Evolutionary conservation across 2,888 invertebrate species (phyloP).

Genomic region (Hirtodrosophila trivittata): DNA sequence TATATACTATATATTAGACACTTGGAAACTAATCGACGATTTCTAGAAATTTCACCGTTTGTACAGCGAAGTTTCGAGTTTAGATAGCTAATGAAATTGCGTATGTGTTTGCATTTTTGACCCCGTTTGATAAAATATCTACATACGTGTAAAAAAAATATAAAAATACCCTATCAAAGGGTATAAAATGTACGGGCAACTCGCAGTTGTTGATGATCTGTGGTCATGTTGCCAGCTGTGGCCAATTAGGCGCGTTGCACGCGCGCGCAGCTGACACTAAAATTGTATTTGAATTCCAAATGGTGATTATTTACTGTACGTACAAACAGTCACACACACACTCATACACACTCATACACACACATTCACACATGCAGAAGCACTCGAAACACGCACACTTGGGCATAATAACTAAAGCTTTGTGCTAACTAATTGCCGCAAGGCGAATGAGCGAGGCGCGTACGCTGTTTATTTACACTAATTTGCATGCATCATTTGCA

Average conservation of each 20-base stretch:
- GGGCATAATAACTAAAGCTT: constrained; percentile 72
- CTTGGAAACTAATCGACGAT: no score
- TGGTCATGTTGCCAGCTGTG: constrained; percentile 22
- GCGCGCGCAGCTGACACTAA: constrained; percentile 38
- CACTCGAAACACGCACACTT: constrained; percentile 51
- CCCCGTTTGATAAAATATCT: no score
- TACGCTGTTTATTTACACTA: constrained; percentile 65
- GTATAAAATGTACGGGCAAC: background rate
- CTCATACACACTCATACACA: background rate
- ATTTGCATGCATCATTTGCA: constrained; percentile 73
- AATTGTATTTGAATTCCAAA: constrained; percentile 72
- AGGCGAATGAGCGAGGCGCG: constrained; percentile 48
- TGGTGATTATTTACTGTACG: constrained; percentile 63
- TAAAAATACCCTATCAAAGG: background rate
- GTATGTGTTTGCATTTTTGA: no score
- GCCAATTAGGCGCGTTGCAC: constrained; percentile 59
- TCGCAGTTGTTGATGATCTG: constrained; percentile 27
- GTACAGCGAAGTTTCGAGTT: no score
- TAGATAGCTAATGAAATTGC: no score
- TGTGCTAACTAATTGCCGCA: constrained; percentile 71
- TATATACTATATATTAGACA: background rate
- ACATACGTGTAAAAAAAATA: background rate
- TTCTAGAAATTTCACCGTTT: no score
- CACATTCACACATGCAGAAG: constrained; percentile 13
- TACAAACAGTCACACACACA: constrained; percentile 17